phyloP scores from a whole-genome alignment of 2,113 vertebrate genomes.

The Peromyscus maniculatus region DNA sequence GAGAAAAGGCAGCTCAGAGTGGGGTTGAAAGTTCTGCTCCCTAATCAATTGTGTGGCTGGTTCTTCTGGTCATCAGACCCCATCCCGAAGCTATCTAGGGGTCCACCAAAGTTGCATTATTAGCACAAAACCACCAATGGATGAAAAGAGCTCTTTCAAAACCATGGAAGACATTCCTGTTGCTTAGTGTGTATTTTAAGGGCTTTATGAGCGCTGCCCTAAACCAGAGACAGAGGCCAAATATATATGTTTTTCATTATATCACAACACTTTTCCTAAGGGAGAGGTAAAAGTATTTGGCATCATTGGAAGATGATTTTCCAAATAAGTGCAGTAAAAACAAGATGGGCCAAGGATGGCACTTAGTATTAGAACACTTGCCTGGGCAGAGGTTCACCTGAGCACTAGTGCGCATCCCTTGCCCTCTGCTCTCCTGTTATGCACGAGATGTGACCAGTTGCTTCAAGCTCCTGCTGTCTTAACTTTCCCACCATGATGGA shows the following conservation, averaged over 20 bases:
- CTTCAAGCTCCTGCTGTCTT: neutral
- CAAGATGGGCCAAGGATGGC: neutral
- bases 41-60: neutral
- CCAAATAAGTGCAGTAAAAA: slow-evolving; percentile 26
- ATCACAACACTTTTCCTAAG: neutral
- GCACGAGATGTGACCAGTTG: neutral
- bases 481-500: neutral
- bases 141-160: neutral
- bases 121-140: neutral
- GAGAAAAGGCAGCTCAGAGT: neutral
- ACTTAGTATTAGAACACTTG: neutral
- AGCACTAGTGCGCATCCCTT: neutral
- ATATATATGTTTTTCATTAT: neutral
- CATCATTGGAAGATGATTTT: neutral
- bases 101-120: neutral
- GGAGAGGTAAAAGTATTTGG: neutral
- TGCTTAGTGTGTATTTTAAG: neutral
- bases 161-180: neutral
- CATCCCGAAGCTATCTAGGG: neutral
- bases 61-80: neutral
- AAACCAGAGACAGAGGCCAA: neutral
- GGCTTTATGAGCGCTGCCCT: neutral
- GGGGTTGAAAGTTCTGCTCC: neutral
- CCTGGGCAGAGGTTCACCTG: neutral
- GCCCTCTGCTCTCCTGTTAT: neutral